phyloP scores from a whole-genome alignment of 37 sponge, comb jelly and placozoan genomes.

The Chondrilla cf. caribensis region DNA sequence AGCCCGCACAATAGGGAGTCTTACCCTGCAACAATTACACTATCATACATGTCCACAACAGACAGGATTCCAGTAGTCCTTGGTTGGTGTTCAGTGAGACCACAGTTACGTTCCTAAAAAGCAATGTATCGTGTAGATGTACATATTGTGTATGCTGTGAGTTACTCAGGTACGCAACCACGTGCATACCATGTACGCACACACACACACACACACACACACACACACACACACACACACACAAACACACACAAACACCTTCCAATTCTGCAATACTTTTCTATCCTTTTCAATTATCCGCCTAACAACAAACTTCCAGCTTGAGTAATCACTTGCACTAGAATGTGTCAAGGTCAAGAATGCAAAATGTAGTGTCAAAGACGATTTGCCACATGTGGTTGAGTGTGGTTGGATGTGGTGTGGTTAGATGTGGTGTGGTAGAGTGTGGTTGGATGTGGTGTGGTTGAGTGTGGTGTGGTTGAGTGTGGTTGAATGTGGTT shows the following conservation, averaged over 20 bases:
- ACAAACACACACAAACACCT: conserved; percentile 26
- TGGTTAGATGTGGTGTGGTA: too few relatives aligned
- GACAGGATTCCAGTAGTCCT: conserved; percentile 34
- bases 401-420: too few relatives aligned
- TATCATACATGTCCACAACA: conserved; percentile 11
- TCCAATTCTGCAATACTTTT: conserved; percentile 68
- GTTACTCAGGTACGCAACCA: too few relatives aligned
- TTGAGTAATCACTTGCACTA: not conserved
- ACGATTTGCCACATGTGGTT: not conserved
- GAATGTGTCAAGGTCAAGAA: not conserved
- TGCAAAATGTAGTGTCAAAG: not conserved
- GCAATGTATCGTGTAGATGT: not conserved
- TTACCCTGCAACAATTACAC: conserved; percentile 40
- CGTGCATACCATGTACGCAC: too few relatives aligned
- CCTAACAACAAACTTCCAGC: conserved; percentile 61
- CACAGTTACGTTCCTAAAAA: conserved; percentile 50
- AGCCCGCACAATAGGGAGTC: not conserved
- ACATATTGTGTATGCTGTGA: not conserved
- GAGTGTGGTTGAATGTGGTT: too few relatives aligned
- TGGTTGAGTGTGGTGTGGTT: too few relatives aligned
- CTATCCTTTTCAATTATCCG: conserved; percentile 22
- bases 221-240: too few relatives aligned
- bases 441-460: too few relatives aligned
- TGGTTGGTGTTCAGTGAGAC: conserved; percentile 50
- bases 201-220: too few relatives aligned